These are phyloP conservation scores for Myripristis murdjan DNA, from an alignment of 2,797 vertebrate genomes.

Conservation along the genomic window DNA sequence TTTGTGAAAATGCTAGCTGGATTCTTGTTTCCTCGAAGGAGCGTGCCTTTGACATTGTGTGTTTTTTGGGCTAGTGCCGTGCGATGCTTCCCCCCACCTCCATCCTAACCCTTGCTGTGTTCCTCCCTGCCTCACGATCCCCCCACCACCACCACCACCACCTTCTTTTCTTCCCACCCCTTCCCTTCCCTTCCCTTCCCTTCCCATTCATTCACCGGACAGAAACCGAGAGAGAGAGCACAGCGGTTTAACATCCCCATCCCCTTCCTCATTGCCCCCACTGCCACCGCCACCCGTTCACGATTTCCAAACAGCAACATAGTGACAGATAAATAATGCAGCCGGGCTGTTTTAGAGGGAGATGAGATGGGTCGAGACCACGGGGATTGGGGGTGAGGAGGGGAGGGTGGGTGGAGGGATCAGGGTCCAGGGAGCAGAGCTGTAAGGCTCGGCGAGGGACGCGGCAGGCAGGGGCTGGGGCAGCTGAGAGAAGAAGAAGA, in stretches of 20 bases:
- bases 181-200: too few relatives aligned
- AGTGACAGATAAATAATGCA: conserved; percentile 75
- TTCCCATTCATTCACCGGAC: conserved; percentile 35
- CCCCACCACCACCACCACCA: conserved; percentile 10
- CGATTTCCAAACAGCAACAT: conserved; percentile 65
- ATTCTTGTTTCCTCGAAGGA: conserved; percentile 48
- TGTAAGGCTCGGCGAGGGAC: conserved; percentile 46
- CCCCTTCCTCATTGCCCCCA: conserved; percentile 28
- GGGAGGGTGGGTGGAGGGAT: background rate
- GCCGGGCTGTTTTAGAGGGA: conserved; percentile 56
- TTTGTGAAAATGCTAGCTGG: conserved; percentile 43
- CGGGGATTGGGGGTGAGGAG: conserved; percentile 1
- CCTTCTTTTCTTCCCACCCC: background rate
- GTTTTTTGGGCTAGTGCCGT: background rate
- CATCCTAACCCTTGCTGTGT: background rate
- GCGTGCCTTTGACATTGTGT: conserved; percentile 18
- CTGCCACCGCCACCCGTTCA: conserved; percentile 25
- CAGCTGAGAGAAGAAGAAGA: conserved; percentile 57
- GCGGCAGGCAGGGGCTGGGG: conserved; percentile 32
- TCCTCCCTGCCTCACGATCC: background rate
- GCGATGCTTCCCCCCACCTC: conserved; percentile 9
- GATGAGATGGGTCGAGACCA: conserved; percentile 43
- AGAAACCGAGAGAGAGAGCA: conserved; percentile 43
- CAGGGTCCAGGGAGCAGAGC: conserved; percentile 40
- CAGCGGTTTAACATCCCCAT: conserved; percentile 41